A percentile compares a stretch with the other conserved stretches of the same genome.
These are phyloP conservation scores for Lamprotornis superbus DNA, from an alignment of 2,113 vertebrate species.

Conservation along the genomic window DNA sequence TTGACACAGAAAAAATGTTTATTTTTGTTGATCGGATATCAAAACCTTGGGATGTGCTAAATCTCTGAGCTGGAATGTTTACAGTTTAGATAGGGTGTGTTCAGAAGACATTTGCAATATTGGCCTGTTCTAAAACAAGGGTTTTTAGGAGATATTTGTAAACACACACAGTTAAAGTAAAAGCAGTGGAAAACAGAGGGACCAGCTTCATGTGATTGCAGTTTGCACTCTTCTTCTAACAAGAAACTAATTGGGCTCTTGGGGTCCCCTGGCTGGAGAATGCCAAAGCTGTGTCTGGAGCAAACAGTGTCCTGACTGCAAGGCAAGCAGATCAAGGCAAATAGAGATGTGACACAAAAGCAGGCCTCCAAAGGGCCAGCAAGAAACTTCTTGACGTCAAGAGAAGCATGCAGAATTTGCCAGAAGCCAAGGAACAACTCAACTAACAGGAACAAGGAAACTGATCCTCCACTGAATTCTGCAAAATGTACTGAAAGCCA, in stretches of 20 bases:
- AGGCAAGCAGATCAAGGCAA: not conserved
- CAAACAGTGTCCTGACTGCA: not conserved
- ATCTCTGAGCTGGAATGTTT: not conserved
- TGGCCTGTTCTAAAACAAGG: not conserved
- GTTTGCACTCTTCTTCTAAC: not conserved
- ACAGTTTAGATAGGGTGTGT: not conserved
- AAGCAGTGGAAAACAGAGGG: not conserved
- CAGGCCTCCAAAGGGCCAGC: not conserved
- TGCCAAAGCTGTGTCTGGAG: not conserved
- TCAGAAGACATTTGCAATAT: not conserved
- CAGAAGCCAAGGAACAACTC: not conserved
- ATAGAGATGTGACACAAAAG: not conserved
- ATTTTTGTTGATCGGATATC: not conserved
- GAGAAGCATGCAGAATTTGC: not conserved
- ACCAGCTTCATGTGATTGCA: not conserved
- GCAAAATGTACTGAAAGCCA: not conserved
- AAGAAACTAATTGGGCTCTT: not conserved
- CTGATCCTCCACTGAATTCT: not conserved
- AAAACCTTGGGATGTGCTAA: not conserved
- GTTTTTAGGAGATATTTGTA: not conserved
- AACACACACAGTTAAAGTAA: not conserved
- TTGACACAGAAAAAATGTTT: conserved; percentile 25
- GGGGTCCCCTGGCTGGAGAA: not conserved
- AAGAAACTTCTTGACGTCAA: not conserved
- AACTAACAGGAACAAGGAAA: not conserved